Base-by-base conservation (phyloP, 1,140 invertebrate species). In the Calliopsis andreniformis region DNA sequence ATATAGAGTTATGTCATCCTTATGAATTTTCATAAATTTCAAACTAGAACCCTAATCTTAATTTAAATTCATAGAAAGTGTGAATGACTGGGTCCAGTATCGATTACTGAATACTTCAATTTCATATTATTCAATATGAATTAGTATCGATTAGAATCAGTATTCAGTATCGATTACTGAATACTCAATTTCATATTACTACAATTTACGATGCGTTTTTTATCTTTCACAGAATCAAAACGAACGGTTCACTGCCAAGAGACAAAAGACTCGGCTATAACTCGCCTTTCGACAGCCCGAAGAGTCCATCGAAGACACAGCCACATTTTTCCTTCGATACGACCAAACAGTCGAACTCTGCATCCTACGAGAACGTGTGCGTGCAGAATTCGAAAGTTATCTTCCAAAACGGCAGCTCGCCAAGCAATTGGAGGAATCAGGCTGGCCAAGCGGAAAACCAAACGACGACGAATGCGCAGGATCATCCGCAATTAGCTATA, bases 201-300 rank as follows among this genome's bases (percentile, higher is more conserved):
- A 64, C 55, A 35, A 2, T 16, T 39, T 42, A 20, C 3, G 20
- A 39, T 28, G 8, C 14, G 2, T n/a, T 25, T 5, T 73, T 82
- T 51, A 30, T 89, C 6, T 93, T 93, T 86, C 94, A 92, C 91
- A 96, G 97, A 87, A 96, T 98, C 76, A 97, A 97, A 91, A 97
- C 97, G 14, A 96, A 98, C 91, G 96, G 97, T 43, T 97, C 97
- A 47, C 88, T 98, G 63, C 96, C 97, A 2, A 93, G 96, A 25
- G 96, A 97, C 88, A 93, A 95, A 93, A 91, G 97, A 91, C 87
- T 91, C 39, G 89, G 89, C 68, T 93, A 84, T 71, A 89, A 90
- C 72, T 93, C 93, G 18, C 92, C 90, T 0, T 93, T 92, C 62
- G 92, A 93, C 42, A 90, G 88, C 70, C 88, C 89, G 18, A 91